Conservation (phyloP, 2,888 invertebrate genomes). For the Urechis unicinctus region DNA sequence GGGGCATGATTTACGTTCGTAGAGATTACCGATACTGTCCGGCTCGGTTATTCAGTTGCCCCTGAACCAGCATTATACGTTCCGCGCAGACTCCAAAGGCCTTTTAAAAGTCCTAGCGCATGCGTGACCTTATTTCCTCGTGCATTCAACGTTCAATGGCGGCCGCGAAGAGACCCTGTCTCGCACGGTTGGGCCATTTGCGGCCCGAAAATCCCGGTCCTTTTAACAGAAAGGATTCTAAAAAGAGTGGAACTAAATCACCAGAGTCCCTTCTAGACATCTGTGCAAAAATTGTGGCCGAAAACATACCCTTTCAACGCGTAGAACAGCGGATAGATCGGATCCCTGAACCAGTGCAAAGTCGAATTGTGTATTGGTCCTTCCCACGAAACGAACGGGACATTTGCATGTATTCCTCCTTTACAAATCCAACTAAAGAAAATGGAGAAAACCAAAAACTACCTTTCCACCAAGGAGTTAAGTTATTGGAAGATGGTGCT, state of each 20-base stretch:
- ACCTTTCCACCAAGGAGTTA: constrained; percentile 79
- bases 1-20: not conserved
- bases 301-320: constrained; percentile 76
- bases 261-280: constrained; percentile 75
- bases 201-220: constrained; percentile 14
- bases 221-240: constrained; percentile 2
- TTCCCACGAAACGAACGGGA: constrained; percentile 81
- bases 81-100: constrained; percentile 16
- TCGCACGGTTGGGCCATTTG: constrained; percentile 10
- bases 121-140: constrained; percentile 5
- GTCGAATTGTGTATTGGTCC: constrained; percentile 81
- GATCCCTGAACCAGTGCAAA: constrained; percentile 82
- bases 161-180: constrained; percentile 20
- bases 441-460: constrained; percentile 69
- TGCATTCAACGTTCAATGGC: constrained; percentile 18
- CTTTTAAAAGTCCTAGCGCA: constrained; percentile 18
- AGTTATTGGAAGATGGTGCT: constrained; percentile 73
- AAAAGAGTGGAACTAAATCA: constrained; percentile 10
- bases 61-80: not conserved
- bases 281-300: constrained; percentile 75
- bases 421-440: constrained; percentile 55
- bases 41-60: not conserved
- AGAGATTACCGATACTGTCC: too few species aligned
- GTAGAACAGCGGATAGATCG: constrained; percentile 81
- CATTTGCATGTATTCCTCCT: constrained; percentile 83